phyloP scores from a whole-genome alignment of 2,888 invertebrate genomes.

The Penaeus monodon region DNA sequence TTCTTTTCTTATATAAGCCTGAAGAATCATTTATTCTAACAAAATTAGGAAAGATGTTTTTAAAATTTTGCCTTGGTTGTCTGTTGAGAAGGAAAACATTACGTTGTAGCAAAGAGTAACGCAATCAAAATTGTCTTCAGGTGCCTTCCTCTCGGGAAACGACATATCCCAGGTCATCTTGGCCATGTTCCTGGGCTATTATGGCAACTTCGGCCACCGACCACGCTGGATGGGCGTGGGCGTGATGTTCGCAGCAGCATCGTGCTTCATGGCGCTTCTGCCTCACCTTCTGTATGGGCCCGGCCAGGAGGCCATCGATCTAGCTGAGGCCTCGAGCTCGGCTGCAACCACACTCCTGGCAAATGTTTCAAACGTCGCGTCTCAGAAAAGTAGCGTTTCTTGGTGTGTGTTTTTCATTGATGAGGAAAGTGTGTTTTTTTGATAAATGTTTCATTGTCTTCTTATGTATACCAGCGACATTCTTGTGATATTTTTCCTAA shows the following conservation, averaged over 20 bases:
- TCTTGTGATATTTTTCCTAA: too few relatives aligned
- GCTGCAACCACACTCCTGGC: not conserved
- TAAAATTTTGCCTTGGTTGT: not conserved
- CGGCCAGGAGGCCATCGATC: constrained; percentile 50
- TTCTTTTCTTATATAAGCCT: too few relatives aligned
- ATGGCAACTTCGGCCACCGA: constrained; percentile 63
- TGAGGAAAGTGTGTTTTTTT: too few relatives aligned
- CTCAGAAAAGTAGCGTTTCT: too few relatives aligned
- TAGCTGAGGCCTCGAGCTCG: constrained; percentile 15
- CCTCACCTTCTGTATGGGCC: constrained; percentile 65
- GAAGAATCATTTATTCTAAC: too few relatives aligned
- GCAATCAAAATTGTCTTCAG: not conserved
- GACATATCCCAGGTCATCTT: constrained; percentile 80
- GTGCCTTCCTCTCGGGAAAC: constrained; percentile 74
- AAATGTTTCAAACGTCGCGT: too few relatives aligned
- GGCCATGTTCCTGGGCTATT: constrained; percentile 62
- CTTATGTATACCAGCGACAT: too few relatives aligned
- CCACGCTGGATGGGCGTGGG: constrained; percentile 64
- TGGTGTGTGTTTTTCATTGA: too few relatives aligned
- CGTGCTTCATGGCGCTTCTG: constrained; percentile 56
- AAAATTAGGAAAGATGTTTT: too few relatives aligned
- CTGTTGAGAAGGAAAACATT: not conserved
- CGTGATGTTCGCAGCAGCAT: constrained; percentile 46
- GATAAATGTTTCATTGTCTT: too few relatives aligned
- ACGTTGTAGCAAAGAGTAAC: not conserved